These are phyloP conservation scores for Drosophila nr. medialis DNA, from an alignment of 2,888 invertebrate genomes.

Conservation along the genomic window DNA sequence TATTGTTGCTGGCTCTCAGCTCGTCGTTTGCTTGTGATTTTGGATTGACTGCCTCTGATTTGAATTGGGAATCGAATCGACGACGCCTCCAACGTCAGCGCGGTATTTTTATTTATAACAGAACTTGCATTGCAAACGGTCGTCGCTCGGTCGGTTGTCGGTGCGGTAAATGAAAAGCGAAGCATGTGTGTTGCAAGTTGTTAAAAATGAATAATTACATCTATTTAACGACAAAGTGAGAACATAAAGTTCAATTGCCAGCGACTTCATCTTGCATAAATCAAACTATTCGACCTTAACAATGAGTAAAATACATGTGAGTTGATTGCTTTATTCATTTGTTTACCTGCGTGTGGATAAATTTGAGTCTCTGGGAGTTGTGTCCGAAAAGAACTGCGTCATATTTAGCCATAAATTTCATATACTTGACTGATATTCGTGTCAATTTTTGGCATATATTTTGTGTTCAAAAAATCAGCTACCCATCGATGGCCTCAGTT, in stretches of 20 bases:
- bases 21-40: slow-evolving; percentile 52
- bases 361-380: not conserved
- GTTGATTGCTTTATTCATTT: slow-evolving; percentile 35
- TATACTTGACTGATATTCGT: slow-evolving; percentile 51
- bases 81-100: slow-evolving; percentile 45
- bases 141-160: slow-evolving; percentile 56
- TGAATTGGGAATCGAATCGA: slow-evolving; percentile 56
- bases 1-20: slow-evolving; percentile 39
- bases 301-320: slow-evolving; percentile 81
- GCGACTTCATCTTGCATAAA: slow-evolving; percentile 28
- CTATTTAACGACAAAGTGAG: slow-evolving; percentile 43
- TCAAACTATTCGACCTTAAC: slow-evolving; percentile 23
- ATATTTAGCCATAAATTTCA: slow-evolving; percentile 6
- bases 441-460: slow-evolving; percentile 49
- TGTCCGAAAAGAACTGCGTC: not conserved
- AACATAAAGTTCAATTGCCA: slow-evolving; percentile 36
- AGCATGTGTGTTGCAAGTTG: slow-evolving; percentile 38
- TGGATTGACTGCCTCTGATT: slow-evolving; percentile 61
- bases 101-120: slow-evolving; percentile 78
- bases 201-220: slow-evolving; percentile 37
- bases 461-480: slow-evolving; percentile 37
- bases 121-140: slow-evolving; percentile 78
- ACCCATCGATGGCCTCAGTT: slow-evolving; percentile 37
- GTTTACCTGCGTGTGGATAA: not conserved
- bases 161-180: slow-evolving; percentile 41